These are phyloP conservation scores for Zaprionus africanus DNA, from an alignment of 1,140 invertebrate species.

Conservation along the genomic window DNA sequence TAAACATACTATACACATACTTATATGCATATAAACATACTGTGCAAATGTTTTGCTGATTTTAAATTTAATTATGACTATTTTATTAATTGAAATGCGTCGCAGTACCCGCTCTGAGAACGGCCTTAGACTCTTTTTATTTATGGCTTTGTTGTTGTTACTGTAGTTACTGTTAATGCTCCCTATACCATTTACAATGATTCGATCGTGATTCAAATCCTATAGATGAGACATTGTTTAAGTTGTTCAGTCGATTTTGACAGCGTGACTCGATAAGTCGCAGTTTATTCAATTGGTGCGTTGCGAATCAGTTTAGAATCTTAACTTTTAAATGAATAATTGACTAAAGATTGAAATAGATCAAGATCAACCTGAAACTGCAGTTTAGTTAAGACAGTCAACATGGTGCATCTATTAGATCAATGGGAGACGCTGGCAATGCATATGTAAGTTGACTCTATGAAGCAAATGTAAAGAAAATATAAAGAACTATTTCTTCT, in stretches of 20 bases:
- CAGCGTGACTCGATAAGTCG: constrained; percentile 45
- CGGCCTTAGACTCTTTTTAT: constrained; percentile 22
- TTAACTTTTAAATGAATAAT: too few species aligned
- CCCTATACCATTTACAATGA: not conserved
- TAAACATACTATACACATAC: constrained; percentile 4
- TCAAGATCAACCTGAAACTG: not conserved
- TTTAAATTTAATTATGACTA: constrained; percentile 78
- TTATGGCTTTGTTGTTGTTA: constrained; percentile 13
- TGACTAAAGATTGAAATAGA: not conserved
- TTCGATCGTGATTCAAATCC: constrained; percentile 25
- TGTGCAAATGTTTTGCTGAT: constrained; percentile 18
- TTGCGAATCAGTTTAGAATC: not conserved
- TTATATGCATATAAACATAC: not conserved
- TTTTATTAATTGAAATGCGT: constrained; percentile 79
- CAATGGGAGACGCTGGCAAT: constrained; percentile 69
- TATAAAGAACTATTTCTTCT: too few species aligned
- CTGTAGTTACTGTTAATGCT: constrained; percentile 15
- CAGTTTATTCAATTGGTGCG: not conserved
- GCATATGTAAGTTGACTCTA: constrained; percentile 59
- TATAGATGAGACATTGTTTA: constrained; percentile 29
- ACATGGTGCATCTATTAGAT: constrained; percentile 62
- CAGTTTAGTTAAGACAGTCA: not conserved
- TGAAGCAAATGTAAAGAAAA: too few species aligned
- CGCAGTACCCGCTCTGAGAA: constrained; percentile 53
- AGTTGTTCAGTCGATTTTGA: constrained; percentile 53